Evolutionary conservation across 2,888 invertebrate genomes (phyloP).

Genomic region (Philopedon plagiatum): DNA sequence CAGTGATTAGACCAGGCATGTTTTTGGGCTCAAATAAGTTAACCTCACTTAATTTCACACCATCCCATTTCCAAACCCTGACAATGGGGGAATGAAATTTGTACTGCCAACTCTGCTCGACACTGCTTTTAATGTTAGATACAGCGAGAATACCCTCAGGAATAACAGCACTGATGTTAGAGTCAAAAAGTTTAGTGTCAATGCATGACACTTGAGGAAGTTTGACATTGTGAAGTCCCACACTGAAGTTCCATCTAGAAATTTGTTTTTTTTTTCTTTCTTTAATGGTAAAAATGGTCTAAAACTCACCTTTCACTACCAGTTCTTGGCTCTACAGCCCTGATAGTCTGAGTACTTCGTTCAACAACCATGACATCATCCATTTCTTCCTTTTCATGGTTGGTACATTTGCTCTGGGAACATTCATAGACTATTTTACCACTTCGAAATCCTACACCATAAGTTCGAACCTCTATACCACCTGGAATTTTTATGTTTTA

Average conservation of each 20-base stretch:
- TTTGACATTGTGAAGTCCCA: slow-evolving; percentile 88
- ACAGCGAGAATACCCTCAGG: slow-evolving; percentile 82
- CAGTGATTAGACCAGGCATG: slow-evolving; percentile 52
- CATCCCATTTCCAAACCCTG: slow-evolving; percentile 86
- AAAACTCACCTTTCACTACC: slow-evolving; percentile 82
- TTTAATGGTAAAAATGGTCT: background rate
- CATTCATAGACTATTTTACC: slow-evolving; percentile 85
- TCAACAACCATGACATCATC: slow-evolving; percentile 81
- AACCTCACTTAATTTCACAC: slow-evolving; percentile 77
- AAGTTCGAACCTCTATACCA: slow-evolving; percentile 88
- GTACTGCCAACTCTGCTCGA: slow-evolving; percentile 61
- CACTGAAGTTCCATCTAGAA: slow-evolving; percentile 94
- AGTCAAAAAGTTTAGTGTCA: slow-evolving; percentile 64
- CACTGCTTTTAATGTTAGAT: slow-evolving; percentile 66
- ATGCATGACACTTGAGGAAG: slow-evolving; percentile 69
- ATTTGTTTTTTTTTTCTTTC: slow-evolving; percentile 15
- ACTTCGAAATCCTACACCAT: slow-evolving; percentile 85
- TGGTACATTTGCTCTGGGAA: slow-evolving; percentile 80
- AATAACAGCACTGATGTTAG: slow-evolving; percentile 77
- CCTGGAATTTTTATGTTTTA: slow-evolving; percentile 68
- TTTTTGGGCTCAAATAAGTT: slow-evolving; percentile 80
- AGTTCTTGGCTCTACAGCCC: slow-evolving; percentile 89
- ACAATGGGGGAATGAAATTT: slow-evolving; percentile 72
- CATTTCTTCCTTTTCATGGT: slow-evolving; percentile 69
- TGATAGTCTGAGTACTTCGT: slow-evolving; percentile 87